Percentiles rank a stretch among this genome's conserved stretches.
These are phyloP conservation scores for Otis tarda DNA, from an alignment of 2,113 vertebrate genomes.

Conservation along the genomic window DNA sequence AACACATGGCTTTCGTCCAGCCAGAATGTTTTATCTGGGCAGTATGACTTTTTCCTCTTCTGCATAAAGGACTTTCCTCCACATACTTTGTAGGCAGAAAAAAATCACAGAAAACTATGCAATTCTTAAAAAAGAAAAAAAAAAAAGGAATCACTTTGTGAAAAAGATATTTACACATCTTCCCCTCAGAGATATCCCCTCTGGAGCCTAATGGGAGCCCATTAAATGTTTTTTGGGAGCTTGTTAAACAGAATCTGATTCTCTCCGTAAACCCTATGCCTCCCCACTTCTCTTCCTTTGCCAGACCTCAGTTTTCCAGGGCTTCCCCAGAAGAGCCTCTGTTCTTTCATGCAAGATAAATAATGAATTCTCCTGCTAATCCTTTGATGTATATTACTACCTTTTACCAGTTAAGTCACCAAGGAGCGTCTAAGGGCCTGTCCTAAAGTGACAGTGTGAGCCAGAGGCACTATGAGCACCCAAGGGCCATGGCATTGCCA, in stretches of 20 bases:
- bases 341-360: neutral
- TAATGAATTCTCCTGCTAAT: neutral
- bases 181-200: neutral
- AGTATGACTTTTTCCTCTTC: neutral
- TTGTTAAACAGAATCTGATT: neutral
- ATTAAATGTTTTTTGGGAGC: neutral
- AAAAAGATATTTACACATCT: fast-evolving
- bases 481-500: neutral
- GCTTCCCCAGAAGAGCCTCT: neutral
- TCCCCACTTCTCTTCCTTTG: neutral
- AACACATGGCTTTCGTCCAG: neutral
- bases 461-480: neutral
- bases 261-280: neutral
- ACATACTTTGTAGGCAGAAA: neutral
- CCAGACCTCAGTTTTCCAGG: neutral
- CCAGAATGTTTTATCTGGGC: neutral
- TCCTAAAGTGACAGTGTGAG: neutral
- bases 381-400: neutral
- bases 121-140: neutral
- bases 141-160: neutral
- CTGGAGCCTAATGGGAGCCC: neutral
- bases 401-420: neutral
- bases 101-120: neutral
- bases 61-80: neutral
- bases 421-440: neutral